Conservation (phyloP, 2,888 invertebrate species). For the Drosophila quasianomalipes region DNA sequence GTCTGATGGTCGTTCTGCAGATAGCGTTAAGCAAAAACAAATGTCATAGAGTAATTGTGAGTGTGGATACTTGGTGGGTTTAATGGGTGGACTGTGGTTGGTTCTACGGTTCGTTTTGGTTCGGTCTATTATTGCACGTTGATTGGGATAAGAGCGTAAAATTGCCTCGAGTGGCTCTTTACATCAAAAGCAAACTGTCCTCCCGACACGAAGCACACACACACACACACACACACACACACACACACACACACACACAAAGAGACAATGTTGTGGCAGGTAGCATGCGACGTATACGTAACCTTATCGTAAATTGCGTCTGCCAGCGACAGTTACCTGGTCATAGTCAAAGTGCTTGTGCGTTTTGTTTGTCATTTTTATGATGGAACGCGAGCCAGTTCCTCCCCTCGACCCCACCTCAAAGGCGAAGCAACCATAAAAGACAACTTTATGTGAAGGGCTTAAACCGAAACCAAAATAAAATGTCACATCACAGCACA, state of each 20-base stretch:
- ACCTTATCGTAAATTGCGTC: constrained; percentile 69
- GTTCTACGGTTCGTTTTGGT: constrained; percentile 30
- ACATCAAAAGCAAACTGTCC: constrained; percentile 70
- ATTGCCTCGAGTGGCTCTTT: constrained; percentile 75
- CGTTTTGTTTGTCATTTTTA: constrained; percentile 38
- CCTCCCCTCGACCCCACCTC: background rate
- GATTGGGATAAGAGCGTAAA: constrained; percentile 74
- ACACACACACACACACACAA: constrained; percentile 9
- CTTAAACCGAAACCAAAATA: constrained; percentile 66
- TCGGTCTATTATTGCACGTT: constrained; percentile 66
- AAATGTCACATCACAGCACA: constrained; percentile 62
- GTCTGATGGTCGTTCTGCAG: constrained; percentile 79
- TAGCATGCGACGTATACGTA: constrained; percentile 51
- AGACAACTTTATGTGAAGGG: constrained; percentile 69
- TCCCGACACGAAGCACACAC: constrained; percentile 25
- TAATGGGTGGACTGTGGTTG: constrained; percentile 14
- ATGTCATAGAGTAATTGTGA: constrained; percentile 39
- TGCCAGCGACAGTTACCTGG: constrained; percentile 53
- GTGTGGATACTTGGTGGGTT: constrained; percentile 2
- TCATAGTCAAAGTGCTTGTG: constrained; percentile 24
- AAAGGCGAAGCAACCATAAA: constrained; percentile 51
- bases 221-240: constrained; percentile 7
- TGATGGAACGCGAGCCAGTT: constrained; percentile 32
- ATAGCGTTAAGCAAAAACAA: constrained; percentile 56
- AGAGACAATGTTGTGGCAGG: constrained; percentile 42